Percentiles rank a stretch among this genome's conserved stretches.
These are phyloP conservation scores for Pagrus major DNA, from an alignment of 2,113 vertebrate genomes.

Conservation along the genomic window DNA sequence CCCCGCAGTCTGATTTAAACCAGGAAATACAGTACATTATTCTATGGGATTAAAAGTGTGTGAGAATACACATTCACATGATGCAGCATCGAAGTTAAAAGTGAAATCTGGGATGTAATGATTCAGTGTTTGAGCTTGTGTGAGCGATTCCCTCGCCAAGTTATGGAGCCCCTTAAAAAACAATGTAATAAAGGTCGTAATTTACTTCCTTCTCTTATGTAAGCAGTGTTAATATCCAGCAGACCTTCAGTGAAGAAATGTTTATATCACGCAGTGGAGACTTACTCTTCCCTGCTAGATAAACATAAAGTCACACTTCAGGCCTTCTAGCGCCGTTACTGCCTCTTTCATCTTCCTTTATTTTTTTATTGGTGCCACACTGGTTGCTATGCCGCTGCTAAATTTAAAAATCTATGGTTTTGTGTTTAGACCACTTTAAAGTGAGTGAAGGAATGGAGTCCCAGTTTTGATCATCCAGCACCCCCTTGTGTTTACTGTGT, in stretches of 20 bases:
- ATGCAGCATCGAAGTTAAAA: not conserved
- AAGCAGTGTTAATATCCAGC: not conserved
- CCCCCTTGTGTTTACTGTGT: not conserved
- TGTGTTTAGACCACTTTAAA: not conserved
- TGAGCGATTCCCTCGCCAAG: not conserved
- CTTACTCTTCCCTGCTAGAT: not conserved
- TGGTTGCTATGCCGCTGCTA: constrained; percentile 4
- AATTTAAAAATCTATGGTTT: constrained; percentile 13
- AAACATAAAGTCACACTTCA: constrained; percentile 2
- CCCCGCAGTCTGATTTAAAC: not conserved
- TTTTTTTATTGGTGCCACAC: not conserved
- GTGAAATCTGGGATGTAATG: not conserved
- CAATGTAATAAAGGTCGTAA: not conserved
- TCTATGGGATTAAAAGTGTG: not conserved
- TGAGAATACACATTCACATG: not conserved
- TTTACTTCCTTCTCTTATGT: not conserved
- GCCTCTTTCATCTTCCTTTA: not conserved
- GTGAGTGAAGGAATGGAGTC: not conserved
- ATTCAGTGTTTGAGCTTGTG: not conserved
- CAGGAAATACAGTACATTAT: not conserved
- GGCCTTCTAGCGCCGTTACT: not conserved
- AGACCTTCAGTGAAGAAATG: not conserved
- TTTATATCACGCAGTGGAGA: not conserved
- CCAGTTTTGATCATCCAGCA: not conserved
- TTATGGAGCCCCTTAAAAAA: not conserved